Percentiles rank a stretch among this genome's conserved stretches.
Evolutionary conservation across 2,113 vertebrate genomes (phyloP).

Genomic region (Podilymbus podiceps): DNA sequence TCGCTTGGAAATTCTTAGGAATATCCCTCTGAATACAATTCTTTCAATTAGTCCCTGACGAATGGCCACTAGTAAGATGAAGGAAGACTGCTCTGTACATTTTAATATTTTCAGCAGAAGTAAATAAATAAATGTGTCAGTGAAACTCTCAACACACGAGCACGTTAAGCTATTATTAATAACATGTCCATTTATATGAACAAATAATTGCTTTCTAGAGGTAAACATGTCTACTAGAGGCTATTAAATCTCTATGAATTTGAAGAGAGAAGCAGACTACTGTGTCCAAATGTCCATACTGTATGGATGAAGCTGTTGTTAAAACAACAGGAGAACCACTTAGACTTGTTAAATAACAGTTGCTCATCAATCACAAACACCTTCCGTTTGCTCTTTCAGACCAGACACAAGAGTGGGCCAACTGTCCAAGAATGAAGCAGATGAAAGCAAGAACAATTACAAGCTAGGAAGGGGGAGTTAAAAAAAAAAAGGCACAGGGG

Average conservation of each 20-base stretch:
- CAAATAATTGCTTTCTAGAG: constrained; percentile 10
- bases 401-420: neutral
- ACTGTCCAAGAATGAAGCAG: neutral
- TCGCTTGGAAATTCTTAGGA: neutral
- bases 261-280: neutral
- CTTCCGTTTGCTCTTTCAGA: neutral
- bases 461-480: neutral
- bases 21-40: neutral
- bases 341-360: neutral
- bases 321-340: neutral
- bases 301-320: neutral
- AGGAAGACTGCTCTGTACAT: neutral
- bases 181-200: neutral
- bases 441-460: neutral
- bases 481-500: neutral
- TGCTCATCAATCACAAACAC: neutral
- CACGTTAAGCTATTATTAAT: neutral
- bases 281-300: neutral
- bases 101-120: neutral
- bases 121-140: neutral
- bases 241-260: neutral
- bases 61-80: neutral
- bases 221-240: neutral
- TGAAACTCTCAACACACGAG: neutral
- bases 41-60: neutral